Evolutionary conservation across 2,888 invertebrate genomes (phyloP), one percentile per base, ranked within the genome.

Genomic region (Myopa tessellatipennis): DNA sequence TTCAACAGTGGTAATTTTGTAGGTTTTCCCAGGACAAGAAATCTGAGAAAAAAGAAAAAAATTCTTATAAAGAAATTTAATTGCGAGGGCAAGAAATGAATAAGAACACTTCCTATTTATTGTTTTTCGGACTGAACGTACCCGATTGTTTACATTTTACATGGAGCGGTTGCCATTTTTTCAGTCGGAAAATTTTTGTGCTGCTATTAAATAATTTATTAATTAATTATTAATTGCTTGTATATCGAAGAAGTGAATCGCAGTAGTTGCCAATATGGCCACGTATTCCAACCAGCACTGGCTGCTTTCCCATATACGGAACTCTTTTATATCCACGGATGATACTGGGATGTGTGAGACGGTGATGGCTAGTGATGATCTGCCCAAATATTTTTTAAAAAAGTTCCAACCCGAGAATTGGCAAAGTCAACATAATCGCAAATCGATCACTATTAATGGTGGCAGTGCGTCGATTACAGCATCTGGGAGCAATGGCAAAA

Each of bases 271-370:
- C 14, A 45, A 26, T 76, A 98, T 98, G 98, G 98, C 98, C 82
- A 93, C 97, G 81, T 98, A 97, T 89, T 97, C 98, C 89, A 96
- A 98, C 90, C 94, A 94, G 89, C 94, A 95, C 84, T 98, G 98
- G 95, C 91, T 98, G 70, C 91, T 98, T 74, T 95, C 96, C 79
- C 96, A 98, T 89, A 96, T 98, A 82, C 92, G 96, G 77, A 97
- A 98, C 89, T 97, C 97, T 12, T 98, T 97, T 90, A 96, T 98
- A 86, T 95, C 96, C 38, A 96, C 97, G 36, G 98, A 98, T 90
- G 98, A 98, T 89, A 97, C 98, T 84, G 96, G 97, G 77, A 94
- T 97, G 91, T 97, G 97, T 89, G 98, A 98, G 89, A 92, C 95
- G 85, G 95, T 97, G 75, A 96, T 98, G 94, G 92, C 94, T 52